phyloP scores from a whole-genome alignment of 2,888 invertebrate genomes.

The Hydroisotoma schaefferi region DNA sequence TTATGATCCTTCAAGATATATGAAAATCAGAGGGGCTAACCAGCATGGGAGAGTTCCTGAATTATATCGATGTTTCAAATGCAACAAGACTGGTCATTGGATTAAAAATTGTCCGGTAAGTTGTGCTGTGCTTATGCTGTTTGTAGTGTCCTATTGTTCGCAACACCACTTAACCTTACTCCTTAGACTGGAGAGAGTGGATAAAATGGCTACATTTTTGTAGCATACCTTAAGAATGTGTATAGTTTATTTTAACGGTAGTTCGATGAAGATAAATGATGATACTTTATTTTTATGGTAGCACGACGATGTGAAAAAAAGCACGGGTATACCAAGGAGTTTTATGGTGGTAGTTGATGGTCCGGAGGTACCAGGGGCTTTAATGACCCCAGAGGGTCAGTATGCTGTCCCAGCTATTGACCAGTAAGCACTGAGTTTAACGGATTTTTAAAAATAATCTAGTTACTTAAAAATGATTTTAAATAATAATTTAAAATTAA shows the following conservation, averaged over 20 bases:
- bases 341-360: slow-evolving; percentile 92
- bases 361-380: slow-evolving; percentile 81
- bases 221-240: slow-evolving; percentile 9
- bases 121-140: too few relatives aligned
- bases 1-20: slow-evolving; percentile 95
- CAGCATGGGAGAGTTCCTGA: slow-evolving; percentile 82
- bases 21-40: slow-evolving; percentile 45
- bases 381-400: slow-evolving; percentile 82
- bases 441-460: background rate
- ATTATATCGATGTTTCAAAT: slow-evolving; percentile 91
- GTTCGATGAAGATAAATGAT: background rate
- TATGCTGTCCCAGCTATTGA: slow-evolving; percentile 86
- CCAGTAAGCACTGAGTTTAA: slow-evolving; percentile 61
- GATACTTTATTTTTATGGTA: background rate
- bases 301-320: slow-evolving; percentile 72
- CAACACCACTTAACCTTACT: too few relatives aligned
- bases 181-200: background rate
- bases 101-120: slow-evolving; percentile 89
- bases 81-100: slow-evolving; percentile 94
- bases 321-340: slow-evolving; percentile 95
- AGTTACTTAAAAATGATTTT: slow-evolving; percentile 12
- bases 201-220: too few relatives aligned
- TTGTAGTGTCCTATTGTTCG: too few relatives aligned
- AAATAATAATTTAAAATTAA: slow-evolving; percentile 3
- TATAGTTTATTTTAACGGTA: background rate